Base-by-base conservation (phyloP, 2,113 vertebrate genomes). In the Gobiocypris rarus region DNA sequence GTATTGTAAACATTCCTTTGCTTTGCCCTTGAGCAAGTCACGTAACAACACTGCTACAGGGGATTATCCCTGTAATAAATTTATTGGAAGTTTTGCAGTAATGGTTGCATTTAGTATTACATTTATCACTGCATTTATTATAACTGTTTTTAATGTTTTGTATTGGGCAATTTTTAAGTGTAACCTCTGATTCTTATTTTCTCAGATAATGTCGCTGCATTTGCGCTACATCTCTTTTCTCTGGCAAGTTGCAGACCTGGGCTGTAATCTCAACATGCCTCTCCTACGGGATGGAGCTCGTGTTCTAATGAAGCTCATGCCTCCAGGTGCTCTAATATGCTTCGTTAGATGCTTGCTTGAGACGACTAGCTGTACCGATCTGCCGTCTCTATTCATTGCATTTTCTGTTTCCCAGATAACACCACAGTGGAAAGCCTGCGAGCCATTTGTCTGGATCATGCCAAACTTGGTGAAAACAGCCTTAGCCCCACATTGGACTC, bases 271-370 rank as follows among this genome's bases (percentile, higher is more conserved):
- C 88, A 98, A 96, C 94, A 99, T 99, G 97, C 96, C 98, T 45
- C 96, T 97, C 85, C 96, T 99, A 81, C 94, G 98, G 93, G 98
- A 99, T 90, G 98, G 98, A 89, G 97, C 98, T 90, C 95, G 98
- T 83, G 94, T 99, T 86, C 96, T 99, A 87, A 99, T 99, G 98
- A 99, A 99, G 90, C 97, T 99, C 87, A 99, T 99, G 98, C 98
- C 98, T 80, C 97, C 98, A 93, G 98, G 98, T 99, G 94, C 43
- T 31, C 9, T 26, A 58, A 38, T 69, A 28, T 54, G 28, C 24
- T 79, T 77, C 38, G 50, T 83, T 56, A 63, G 24, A 74, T 73
- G n/a, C 9, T 11, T 59, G 31, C n/a, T 43, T 41, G 19, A 63
- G 17, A n/a, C 26, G 1, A 1, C n/a, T 69, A 17, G 8, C 41